Evolutionary conservation across 2,888 invertebrate species (phyloP).

Genomic region (Lasius fuliginosus): DNA sequence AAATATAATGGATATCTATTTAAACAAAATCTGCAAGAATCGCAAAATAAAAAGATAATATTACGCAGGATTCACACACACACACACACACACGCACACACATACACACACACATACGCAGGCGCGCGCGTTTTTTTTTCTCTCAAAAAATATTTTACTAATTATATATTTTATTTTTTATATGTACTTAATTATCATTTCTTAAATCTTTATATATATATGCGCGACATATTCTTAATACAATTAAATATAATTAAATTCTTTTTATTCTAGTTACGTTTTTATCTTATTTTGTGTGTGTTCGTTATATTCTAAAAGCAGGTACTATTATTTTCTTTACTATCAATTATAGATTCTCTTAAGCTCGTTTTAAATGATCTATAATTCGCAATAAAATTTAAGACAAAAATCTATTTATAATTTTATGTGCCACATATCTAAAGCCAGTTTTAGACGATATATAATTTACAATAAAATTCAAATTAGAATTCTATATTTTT

Average conservation of each 20-base stretch:
- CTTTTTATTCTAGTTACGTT: not conserved
- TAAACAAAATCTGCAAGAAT: not conserved
- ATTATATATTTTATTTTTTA: not conserved
- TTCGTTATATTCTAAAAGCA: not conserved
- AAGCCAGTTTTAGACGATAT: too few relatives aligned
- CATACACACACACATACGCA: too few relatives aligned
- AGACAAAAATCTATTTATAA: too few relatives aligned
- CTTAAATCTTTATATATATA: not conserved
- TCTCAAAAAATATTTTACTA: not conserved
- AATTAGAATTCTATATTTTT: too few relatives aligned
- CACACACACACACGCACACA: too few relatives aligned
- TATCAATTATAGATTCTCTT: not conserved
- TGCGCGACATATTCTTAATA: not conserved
- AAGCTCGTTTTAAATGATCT: not conserved
- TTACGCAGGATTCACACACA: not conserved
- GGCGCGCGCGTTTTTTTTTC: not conserved
- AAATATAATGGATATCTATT: not conserved
- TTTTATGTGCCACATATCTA: too few relatives aligned
- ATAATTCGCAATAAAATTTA: too few relatives aligned
- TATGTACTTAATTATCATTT: not conserved
- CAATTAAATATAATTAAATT: not conserved
- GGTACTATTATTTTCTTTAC: not conserved
- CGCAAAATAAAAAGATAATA: not conserved
- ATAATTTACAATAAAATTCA: too few relatives aligned
- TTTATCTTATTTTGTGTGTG: not conserved